phyloP scores from a whole-genome alignment of 2,888 invertebrate genomes.

The Teleogryllus oceanicus region DNA sequence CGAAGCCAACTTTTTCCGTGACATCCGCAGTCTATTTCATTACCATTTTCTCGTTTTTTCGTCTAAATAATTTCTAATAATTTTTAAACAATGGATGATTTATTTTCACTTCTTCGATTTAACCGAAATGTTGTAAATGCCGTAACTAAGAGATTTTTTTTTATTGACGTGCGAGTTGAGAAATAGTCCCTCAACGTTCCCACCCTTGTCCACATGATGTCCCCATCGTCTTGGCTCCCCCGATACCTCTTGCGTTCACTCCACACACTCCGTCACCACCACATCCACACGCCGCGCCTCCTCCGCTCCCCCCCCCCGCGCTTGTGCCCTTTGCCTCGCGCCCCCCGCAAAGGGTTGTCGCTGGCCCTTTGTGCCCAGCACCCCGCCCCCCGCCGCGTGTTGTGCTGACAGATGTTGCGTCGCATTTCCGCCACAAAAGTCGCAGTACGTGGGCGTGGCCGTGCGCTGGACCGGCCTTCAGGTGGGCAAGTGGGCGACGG shows the following conservation, averaged over 20 bases:
- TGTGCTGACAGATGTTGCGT: background rate
- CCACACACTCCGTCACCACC: too few relatives aligned
- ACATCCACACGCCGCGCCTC: too few relatives aligned
- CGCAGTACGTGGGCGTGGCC: constrained; percentile 6
- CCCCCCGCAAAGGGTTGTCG: background rate
- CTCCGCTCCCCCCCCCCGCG: too few relatives aligned
- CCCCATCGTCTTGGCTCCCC: constrained; percentile 1
- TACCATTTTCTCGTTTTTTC: too few relatives aligned
- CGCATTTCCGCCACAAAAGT: background rate
- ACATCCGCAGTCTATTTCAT: too few relatives aligned
- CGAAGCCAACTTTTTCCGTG: too few relatives aligned
- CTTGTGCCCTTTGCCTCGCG: background rate
- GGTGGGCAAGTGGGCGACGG: background rate
- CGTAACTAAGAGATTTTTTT: too few relatives aligned
- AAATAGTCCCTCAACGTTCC: background rate
- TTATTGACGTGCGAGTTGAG: too few relatives aligned
- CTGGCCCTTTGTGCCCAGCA: background rate
- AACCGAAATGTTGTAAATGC: too few relatives aligned
- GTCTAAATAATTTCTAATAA: too few relatives aligned
- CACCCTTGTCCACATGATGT: background rate
- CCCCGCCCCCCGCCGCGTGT: constrained; percentile 1
- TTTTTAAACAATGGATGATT: too few relatives aligned
- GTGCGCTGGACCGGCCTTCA: background rate
- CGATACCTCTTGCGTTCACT: background rate
- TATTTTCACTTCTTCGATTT: too few relatives aligned